Evolutionary conservation across 2,888 invertebrate genomes (phyloP), one percentile per base, ranked within the genome.

Genomic region (Alentia gelatinosa): DNA sequence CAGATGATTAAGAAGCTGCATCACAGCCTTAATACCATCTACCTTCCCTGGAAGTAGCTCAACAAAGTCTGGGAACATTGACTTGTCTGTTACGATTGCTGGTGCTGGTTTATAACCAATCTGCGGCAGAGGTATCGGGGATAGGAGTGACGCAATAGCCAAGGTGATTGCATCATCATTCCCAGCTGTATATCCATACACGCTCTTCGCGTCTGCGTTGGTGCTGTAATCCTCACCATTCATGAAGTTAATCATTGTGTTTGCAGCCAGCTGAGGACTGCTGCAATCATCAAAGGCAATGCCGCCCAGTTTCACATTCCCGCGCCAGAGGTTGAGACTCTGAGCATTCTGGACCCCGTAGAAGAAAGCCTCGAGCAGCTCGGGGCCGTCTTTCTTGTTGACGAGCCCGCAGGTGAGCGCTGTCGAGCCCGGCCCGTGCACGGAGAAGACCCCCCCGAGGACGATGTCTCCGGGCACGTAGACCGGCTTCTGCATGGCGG

Each of bases 271-370:
- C 9, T 56, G 92, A 0, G 94, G 93, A 86, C 93, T 94, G 63
- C 93, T 93, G 79, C 95, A 95, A 15, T 95, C 95, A 92, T 95
- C 95, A 91, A 95, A 94, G 0, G 93, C 94, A 5, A 95, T 75
- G 0, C 94, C 95, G 15, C 95, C 95, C 5, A 95, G 93, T 7
- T 68, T 93, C 1, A 95, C 94, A 42, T 92, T 92, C 26, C 90
- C 42, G 4, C 30, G 19, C n/a, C 91, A 47, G 15, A 39, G 75
- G 37, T 30, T 74, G 56, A 91, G 79, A 90, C 92, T 42, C 1
- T 90, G 90, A 0, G 91, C 93, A 1, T 91, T 93, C 15, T 91
- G 79, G 0, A 94, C 68, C 5, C 94, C 95, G 92, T 94, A 95
- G 63, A 93, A 92, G 68, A 94, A 94, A 0, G 95, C 95, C 12